Conservation (phyloP, 1,140 invertebrate species). For the Bactericera cockerelli region DNA sequence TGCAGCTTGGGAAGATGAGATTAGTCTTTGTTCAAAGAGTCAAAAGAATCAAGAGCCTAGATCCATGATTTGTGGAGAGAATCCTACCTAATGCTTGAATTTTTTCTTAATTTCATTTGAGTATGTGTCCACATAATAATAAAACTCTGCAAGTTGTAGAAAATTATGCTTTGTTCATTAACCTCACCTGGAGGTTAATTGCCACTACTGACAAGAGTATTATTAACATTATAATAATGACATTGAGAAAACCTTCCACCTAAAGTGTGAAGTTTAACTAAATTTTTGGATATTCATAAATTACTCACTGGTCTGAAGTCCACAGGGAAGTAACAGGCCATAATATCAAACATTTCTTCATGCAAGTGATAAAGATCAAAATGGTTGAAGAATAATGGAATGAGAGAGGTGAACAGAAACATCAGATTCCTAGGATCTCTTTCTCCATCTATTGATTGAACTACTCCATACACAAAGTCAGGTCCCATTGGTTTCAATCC, state of each 20-base stretch:
- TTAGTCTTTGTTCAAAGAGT: no score
- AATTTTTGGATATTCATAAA: no score
- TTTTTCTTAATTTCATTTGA: no score
- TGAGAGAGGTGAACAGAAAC: conserved; percentile 52
- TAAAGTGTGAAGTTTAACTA: no score
- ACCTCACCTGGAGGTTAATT: no score
- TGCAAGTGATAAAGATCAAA: conserved; percentile 54
- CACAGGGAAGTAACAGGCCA: conserved; percentile 86
- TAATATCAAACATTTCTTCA: conserved; percentile 87
- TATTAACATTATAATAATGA: no score
- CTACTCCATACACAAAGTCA: conserved; percentile 18
- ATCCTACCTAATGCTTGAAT: not conserved
- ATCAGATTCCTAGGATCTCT: conserved; percentile 73
- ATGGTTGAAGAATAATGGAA: conserved; percentile 43
- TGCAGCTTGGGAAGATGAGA: no score
- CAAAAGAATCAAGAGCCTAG: conserved; percentile 6
- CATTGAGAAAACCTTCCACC: no score
- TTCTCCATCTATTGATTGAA: conserved; percentile 62
- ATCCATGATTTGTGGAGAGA: not conserved
- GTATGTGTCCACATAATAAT: no score
- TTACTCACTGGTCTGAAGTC: conserved; percentile 68
- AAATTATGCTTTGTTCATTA: no score
- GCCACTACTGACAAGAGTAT: no score
- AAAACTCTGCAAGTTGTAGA: no score
- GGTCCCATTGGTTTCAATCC: conserved; percentile 15